Evolutionary conservation across 2,113 vertebrate species (phyloP).

Genomic region (Otocyon megalotis): DNA sequence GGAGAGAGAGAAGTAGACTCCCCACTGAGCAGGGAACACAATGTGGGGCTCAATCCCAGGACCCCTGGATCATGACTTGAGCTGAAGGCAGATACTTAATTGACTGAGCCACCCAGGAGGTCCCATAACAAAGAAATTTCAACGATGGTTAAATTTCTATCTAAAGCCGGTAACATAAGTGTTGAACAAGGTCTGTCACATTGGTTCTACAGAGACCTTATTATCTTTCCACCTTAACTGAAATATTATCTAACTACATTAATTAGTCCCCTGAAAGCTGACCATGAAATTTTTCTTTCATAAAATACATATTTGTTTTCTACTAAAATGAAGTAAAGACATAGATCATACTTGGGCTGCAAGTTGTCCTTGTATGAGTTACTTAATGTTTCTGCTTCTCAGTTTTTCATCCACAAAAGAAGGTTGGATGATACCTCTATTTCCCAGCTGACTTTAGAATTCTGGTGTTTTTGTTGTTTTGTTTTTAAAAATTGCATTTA

Average conservation of each 20-base stretch:
- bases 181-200: background rate
- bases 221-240: background rate
- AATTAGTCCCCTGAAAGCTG: background rate
- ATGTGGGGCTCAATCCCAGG: too few species aligned
- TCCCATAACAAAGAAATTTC: too few species aligned
- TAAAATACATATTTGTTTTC: constrained; percentile 42
- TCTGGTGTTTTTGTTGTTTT: background rate
- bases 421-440: background rate
- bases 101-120: too few species aligned
- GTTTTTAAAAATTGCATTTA: too few species aligned
- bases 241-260: background rate
- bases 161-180: background rate
- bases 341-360: constrained; percentile 31
- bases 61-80: too few species aligned
- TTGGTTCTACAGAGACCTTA: background rate
- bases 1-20: too few species aligned
- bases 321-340: constrained; percentile 38
- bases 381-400: background rate
- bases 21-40: too few species aligned
- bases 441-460: background rate
- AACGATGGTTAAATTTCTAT: background rate
- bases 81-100: too few species aligned
- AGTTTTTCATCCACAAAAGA: background rate
- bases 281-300: background rate
- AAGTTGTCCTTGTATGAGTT: constrained; percentile 22